Evolutionary conservation across 2,888 invertebrate genomes (phyloP).

Genomic region (Diaperis boleti): DNA sequence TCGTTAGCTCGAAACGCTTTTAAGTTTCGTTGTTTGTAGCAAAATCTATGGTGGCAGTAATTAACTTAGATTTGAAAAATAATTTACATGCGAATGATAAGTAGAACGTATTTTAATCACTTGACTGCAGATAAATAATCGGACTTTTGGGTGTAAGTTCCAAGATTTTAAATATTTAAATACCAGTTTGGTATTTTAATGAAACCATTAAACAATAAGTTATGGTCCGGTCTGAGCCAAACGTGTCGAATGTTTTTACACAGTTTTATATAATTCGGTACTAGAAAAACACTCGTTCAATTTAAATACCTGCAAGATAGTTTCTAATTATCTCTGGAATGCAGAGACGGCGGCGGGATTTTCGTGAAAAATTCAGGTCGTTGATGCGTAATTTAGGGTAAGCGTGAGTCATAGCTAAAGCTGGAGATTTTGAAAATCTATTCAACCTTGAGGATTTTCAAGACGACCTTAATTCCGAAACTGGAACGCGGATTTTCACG

Average conservation of each 20-base stretch:
- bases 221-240: conserved; percentile 49
- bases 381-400: conserved; percentile 18
- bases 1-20: no score
- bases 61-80: conserved; percentile 33
- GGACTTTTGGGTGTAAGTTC: conserved; percentile 36
- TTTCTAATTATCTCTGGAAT: conserved; percentile 14
- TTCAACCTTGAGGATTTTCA: conserved; percentile 4
- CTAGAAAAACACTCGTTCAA: conserved; percentile 23
- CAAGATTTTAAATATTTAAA: conserved; percentile 51
- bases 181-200: conserved; percentile 52
- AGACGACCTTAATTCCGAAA: conserved; percentile 3
- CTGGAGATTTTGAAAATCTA: conserved; percentile 1
- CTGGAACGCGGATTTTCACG: conserved; percentile 13
- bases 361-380: conserved; percentile 19
- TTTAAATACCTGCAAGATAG: conserved; percentile 22
- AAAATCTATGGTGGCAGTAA: conserved; percentile 12
- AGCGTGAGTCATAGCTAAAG: conserved; percentile 22
- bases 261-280: conserved; percentile 25
- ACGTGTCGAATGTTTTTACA: conserved; percentile 45
- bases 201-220: conserved; percentile 50
- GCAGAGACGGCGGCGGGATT: conserved; percentile 16
- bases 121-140: conserved; percentile 25
- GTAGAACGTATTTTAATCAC: conserved; percentile 29
- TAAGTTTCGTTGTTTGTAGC: background rate
- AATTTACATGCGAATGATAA: conserved; percentile 30